Percentiles rank a stretch among this genome's conserved stretches.
These are phyloP conservation scores for Drosophila ochracea DNA, from an alignment of 2,888 invertebrate species.

Conservation along the genomic window DNA sequence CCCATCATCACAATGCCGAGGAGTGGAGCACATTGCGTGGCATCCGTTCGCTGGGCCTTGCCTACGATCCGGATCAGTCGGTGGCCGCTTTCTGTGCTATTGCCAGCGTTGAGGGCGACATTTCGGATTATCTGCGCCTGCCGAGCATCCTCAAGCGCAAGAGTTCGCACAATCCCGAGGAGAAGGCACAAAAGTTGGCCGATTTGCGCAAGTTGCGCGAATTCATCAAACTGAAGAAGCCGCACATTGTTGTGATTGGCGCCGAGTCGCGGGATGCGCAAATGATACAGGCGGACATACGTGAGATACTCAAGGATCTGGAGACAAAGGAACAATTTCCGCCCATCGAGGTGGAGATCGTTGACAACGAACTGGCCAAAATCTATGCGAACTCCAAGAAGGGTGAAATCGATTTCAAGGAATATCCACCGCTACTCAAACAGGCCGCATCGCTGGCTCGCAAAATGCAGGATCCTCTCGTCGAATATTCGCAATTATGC, in stretches of 20 bases:
- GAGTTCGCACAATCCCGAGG: conserved; percentile 89
- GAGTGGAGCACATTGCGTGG: conserved; percentile 94
- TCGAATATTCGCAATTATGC: conserved; percentile 98
- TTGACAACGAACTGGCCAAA: conserved; percentile 97
- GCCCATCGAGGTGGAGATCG: conserved; percentile 93
- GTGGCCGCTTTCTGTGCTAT: conserved; percentile 95
- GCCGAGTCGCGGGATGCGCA: conserved; percentile 96
- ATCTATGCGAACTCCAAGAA: conserved; percentile 96
- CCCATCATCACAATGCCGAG: conserved; percentile 94
- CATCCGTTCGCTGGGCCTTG: conserved; percentile 93
- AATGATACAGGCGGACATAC: conserved; percentile 92
- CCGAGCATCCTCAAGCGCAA: conserved; percentile 94
- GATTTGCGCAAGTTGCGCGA: conserved; percentile 90
- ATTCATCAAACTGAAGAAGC: conserved; percentile 95
- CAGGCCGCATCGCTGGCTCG: conserved; percentile 97
- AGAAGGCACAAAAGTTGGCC: conserved; percentile 88
- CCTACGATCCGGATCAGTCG: conserved; percentile 93
- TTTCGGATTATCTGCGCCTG: conserved; percentile 95
- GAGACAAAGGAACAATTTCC: conserved; percentile 95
- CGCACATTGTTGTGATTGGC: conserved; percentile 96
- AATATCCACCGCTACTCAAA: conserved; percentile 95
- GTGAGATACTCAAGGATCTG: conserved; percentile 90
- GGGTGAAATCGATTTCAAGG: conserved; percentile 93
- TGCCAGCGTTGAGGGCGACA: conserved; percentile 95
- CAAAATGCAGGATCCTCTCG: conserved; percentile 96